Evolutionary conservation across 1,140 invertebrate genomes (phyloP).

Genomic region (Drosophila lini): DNA sequence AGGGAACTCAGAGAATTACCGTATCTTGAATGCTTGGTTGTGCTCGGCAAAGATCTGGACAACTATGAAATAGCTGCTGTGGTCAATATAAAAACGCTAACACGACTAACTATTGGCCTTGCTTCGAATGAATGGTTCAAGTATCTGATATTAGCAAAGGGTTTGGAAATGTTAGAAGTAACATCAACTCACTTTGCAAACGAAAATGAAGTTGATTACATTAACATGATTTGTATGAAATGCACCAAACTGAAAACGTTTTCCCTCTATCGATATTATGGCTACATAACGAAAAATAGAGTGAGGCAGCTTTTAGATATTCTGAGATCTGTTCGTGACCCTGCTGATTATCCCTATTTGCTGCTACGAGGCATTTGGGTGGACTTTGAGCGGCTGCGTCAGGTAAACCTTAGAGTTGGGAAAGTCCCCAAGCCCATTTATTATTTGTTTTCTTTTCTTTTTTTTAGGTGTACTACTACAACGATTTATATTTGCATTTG

Average conservation of each 20-base stretch:
- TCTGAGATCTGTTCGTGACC: not conserved
- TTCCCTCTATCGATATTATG: conserved; percentile 1
- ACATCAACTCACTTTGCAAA: conserved; percentile 6
- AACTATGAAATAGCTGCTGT: not conserved
- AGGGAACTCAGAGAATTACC: not conserved
- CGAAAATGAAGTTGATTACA: not conserved
- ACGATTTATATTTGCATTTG: not conserved
- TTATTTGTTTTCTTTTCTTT: not conserved
- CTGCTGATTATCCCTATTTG: not conserved
- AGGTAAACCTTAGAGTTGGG: not conserved
- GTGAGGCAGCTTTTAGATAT: not conserved
- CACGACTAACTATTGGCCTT: not conserved
- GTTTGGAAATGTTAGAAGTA: not conserved
- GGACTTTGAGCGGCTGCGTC: not conserved
- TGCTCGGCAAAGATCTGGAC: not conserved
- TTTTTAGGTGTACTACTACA: not conserved
- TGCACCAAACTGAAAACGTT: not conserved
- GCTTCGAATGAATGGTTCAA: conserved; percentile 2
- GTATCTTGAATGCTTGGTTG: not conserved
- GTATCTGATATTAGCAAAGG: not conserved
- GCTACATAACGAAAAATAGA: conserved; percentile 3
- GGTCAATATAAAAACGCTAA: not conserved
- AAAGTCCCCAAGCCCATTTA: not conserved
- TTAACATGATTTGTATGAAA: not conserved
- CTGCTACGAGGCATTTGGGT: conserved; percentile 6